These are phyloP conservation scores for Idaea dimidiata DNA, from an alignment of 2,888 invertebrate genomes.

Conservation along the genomic window DNA sequence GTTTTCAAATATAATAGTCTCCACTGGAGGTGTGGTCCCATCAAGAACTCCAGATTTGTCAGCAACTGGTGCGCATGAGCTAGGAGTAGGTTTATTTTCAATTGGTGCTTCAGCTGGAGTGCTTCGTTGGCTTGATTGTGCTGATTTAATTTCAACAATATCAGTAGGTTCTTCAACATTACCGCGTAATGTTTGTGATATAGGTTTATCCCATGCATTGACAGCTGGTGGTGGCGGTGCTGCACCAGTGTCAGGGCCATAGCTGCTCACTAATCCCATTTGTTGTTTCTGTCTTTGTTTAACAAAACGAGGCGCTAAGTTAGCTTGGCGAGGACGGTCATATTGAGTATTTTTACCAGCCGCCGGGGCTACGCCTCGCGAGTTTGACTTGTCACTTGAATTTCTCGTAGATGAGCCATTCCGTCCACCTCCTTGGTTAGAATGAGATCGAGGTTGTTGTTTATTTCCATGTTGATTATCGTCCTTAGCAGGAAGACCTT, in stretches of 20 bases:
- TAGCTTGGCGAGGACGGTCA: slow-evolving; percentile 80
- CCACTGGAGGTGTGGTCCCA: slow-evolving; percentile 89
- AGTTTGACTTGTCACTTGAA: slow-evolving; percentile 62
- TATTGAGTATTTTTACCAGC: slow-evolving; percentile 64
- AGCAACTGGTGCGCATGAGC: slow-evolving; percentile 47
- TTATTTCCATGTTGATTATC: slow-evolving; percentile 55
- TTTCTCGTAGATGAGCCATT: slow-evolving; percentile 70
- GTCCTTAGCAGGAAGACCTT: slow-evolving; percentile 56
- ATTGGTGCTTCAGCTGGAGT: slow-evolving; percentile 63
- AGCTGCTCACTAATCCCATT: slow-evolving; percentile 62
- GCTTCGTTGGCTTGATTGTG: slow-evolving; percentile 69
- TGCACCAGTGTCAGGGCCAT: slow-evolving; percentile 77
- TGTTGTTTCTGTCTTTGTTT: slow-evolving; percentile 85
- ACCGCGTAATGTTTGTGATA: slow-evolving; percentile 84
- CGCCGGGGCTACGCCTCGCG: slow-evolving; percentile 58
- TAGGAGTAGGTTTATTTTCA: slow-evolving; percentile 52
- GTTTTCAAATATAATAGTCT: slow-evolving; percentile 95
- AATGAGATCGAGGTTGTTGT: slow-evolving; percentile 69
- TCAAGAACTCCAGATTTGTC: slow-evolving; percentile 84
- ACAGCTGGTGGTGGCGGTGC: slow-evolving; percentile 86
- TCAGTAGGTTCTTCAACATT: slow-evolving; percentile 70
- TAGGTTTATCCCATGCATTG: slow-evolving; percentile 93
- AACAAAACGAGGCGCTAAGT: slow-evolving; percentile 88
- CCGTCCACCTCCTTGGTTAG: slow-evolving; percentile 69
- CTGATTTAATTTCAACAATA: slow-evolving; percentile 57